phyloP scores from a whole-genome alignment of 1,140 invertebrate species.

The Macrosteles quadrilineatus region DNA sequence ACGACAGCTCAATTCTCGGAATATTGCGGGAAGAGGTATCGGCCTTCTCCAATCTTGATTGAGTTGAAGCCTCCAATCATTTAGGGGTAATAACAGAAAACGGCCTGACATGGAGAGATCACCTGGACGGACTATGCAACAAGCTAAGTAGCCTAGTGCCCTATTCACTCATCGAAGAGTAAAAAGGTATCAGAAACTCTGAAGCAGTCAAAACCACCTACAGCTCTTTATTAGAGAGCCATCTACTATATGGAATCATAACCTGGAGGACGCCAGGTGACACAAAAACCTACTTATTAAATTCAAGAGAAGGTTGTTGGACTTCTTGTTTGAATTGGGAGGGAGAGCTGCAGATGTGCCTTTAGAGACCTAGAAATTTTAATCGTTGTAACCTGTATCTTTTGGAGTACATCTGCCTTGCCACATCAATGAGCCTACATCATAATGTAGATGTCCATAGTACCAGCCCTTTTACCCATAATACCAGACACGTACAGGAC shows the following conservation, averaged over 20 bases:
- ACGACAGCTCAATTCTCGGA: no score
- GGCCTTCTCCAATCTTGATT: not conserved
- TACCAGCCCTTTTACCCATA: no score
- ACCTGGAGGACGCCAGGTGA: not conserved
- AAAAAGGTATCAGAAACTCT: not conserved
- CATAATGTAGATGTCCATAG: not conserved
- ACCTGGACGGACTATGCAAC: not conserved
- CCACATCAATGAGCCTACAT: not conserved
- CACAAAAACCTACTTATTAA: not conserved
- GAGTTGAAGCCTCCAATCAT: not conserved
- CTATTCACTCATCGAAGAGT: not conserved
- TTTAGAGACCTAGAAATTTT: not conserved
- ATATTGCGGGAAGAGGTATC: not conserved
- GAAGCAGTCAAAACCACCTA: not conserved
- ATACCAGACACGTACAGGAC: not conserved
- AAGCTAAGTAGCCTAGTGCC: no score
- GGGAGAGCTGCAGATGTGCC: not conserved
- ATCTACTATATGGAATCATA: not conserved
- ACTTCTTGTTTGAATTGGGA: not conserved
- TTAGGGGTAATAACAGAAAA: not conserved
- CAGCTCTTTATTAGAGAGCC: slow-evolving; percentile 1
- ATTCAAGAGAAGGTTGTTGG: not conserved
- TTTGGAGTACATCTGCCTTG: not conserved
- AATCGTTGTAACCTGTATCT: not conserved
- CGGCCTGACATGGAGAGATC: not conserved